Base-by-base conservation (phyloP, 2,888 invertebrate genomes). In the Hesperia comma region DNA sequence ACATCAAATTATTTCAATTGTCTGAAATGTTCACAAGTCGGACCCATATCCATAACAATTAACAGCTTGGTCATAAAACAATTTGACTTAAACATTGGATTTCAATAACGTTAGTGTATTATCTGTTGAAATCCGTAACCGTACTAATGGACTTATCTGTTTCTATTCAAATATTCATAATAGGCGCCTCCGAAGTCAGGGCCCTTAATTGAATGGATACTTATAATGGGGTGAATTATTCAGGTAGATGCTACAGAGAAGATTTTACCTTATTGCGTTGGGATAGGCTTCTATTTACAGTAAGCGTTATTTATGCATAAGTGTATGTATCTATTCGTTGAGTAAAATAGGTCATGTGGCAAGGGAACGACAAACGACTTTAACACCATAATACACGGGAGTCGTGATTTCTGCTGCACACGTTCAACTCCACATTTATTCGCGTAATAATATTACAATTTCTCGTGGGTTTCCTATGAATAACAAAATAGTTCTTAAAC, bases 161-260 rank as follows among this genome's bases (percentile, higher is more conserved):
- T 74, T 73, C 73, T 69, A 77, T 75, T 76, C 74, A 75, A 77
- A 77, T 74, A 76, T 76, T 76, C 73, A 77, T 76, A 76, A 77
- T 77, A 76, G 70, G 70, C 72, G 73, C 75, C 72, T 74, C 70
- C 70, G 71, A 71, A 75, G 81, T 82, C 79, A 77, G 77, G 77
- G 75, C 75, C 77, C 77, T 75, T 86, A 86, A 86, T 86, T 86
- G 81, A 84, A 85, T 81, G 76, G 79, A 76, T 76, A 78, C 76
- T 78, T 78, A 79, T 80, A 80, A 83, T 79, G 75, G 77, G 72
- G 71, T 78, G 78, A 80, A 80, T 83, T 79, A 83, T 81, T 80
- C 77, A 77, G 67, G 62, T 37, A 60, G 61, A 33, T 51, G 32
- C 61, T 53, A 41, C 73, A 77, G 66, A 57, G 71, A 41, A 82